Base-by-base conservation (phyloP, 2,113 vertebrate genomes). In the Nanorana parkeri region DNA sequence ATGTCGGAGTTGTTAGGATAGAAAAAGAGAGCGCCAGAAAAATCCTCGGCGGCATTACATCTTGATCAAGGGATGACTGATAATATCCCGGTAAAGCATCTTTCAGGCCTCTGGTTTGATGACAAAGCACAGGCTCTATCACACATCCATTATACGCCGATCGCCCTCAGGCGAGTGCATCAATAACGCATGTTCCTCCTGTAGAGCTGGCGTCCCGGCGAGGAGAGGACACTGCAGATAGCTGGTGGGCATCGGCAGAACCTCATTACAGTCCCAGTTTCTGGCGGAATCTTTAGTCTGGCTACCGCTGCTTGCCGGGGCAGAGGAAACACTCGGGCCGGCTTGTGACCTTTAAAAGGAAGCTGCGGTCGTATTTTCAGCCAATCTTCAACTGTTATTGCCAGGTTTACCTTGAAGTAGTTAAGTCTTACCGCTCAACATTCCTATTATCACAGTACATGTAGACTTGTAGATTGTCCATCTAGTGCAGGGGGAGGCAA, bases 61-160 rank as follows among this genome's bases (percentile, higher is more conserved):
- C 96, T 98, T 97, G 96, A 98, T 98, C 96, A 96, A 97, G 93
- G 95, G 93, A 96, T 98, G 97, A 99, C 95, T 93, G 97, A 99
- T 99, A 95, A 94, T 96, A 93, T 93, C 93, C 92, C 91, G 64
- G 88, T 0, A 16, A 91, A 90, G 95, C 96, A 99, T 98, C 96
- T 94, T 97, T 98, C 97, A 98, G 94, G 92, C 89, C 92, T 94
- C 93, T 98, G 91, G 94, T 97, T 96, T 95, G 96, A 97, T 95
- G 96, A 98, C 96, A 98, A 95, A 94, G 94, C 93, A 90, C 92
- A 88, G 94, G 93, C 93, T 90, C 87, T 88, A 86, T 89, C 92
- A 86, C 85, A 92, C 96, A 98, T 97, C 96, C 94, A 98, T 98
- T 98, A 97, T 92, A 91, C 73, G 85, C 91, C 91, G 94, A 91